Evolutionary conservation across 2,888 invertebrate genomes (phyloP).

Genomic region (Tachina grossa): DNA sequence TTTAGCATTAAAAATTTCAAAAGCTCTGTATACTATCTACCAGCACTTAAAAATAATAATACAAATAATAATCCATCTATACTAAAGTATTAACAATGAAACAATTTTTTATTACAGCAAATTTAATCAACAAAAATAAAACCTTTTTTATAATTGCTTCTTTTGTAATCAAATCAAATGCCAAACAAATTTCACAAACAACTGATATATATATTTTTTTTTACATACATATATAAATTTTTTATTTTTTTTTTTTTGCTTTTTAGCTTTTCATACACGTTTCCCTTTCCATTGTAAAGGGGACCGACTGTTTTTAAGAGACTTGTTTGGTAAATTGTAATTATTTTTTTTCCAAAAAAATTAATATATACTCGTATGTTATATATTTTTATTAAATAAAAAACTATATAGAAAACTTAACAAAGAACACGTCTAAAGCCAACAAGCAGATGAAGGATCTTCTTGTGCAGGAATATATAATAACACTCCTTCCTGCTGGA

Average conservation of each 20-base stretch:
- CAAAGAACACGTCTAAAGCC: neutral
- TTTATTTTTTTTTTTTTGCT: too few species aligned
- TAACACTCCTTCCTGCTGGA: slow-evolving; percentile 39
- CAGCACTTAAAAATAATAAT: neutral
- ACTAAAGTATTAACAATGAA: slow-evolving; percentile 9
- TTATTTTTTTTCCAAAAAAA: slow-evolving; percentile 60
- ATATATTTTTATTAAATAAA: neutral
- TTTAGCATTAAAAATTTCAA: too few species aligned
- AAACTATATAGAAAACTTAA: neutral
- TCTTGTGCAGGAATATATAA: slow-evolving; percentile 13
- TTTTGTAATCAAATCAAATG: slow-evolving; percentile 50
- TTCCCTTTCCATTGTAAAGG: neutral
- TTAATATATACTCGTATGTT: too few species aligned
- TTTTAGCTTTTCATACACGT: slow-evolving; percentile 10
- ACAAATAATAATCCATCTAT: neutral
- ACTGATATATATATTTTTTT: neutral
- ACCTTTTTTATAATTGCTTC: slow-evolving; percentile 38
- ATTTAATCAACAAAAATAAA: slow-evolving; percentile 24
- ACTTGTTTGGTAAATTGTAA: slow-evolving; percentile 55
- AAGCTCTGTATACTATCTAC: neutral
- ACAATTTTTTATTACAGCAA: slow-evolving; percentile 50
- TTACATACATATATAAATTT: too few species aligned
- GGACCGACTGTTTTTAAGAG: slow-evolving; percentile 20
- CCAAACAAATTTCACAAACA: slow-evolving; percentile 49
- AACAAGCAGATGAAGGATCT: slow-evolving; percentile 13